Evolutionary conservation across 2,888 invertebrate genomes (phyloP).

Genomic region (Aelia acuminata): DNA sequence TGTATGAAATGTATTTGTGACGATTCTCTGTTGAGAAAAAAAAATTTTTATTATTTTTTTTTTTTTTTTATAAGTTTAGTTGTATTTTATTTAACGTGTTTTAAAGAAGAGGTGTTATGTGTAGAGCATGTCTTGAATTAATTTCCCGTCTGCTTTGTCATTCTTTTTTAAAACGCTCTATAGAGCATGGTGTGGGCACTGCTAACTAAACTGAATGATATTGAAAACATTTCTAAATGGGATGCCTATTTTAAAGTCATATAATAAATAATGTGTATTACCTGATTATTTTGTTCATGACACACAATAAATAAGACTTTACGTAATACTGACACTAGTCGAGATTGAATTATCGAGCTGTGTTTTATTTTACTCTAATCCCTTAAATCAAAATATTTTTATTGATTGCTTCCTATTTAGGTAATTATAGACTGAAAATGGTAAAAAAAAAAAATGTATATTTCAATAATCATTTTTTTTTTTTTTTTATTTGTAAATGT

Average conservation of each 20-base stretch:
- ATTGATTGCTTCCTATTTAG: background rate
- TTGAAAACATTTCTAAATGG: constrained; percentile 11
- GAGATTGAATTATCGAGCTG: constrained; percentile 21
- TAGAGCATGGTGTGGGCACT: constrained; percentile 56
- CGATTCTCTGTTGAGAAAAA: constrained; percentile 27
- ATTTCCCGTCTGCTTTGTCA: constrained; percentile 36
- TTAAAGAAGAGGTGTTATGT: constrained; percentile 33
- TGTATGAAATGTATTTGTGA: constrained; percentile 44
- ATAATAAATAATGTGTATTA: constrained; percentile 57
- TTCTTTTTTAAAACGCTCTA: constrained; percentile 18
- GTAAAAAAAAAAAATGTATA: background rate
- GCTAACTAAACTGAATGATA: constrained; percentile 47
- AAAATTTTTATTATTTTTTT: constrained; percentile 36
- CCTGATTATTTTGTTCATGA: constrained; percentile 62
- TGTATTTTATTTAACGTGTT: constrained; percentile 43
- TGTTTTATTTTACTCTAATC: constrained; percentile 31
- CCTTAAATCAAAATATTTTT: constrained; percentile 19
- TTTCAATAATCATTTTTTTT: too few relatives aligned
- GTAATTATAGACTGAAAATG: background rate
- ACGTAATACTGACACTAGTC: constrained; percentile 62
- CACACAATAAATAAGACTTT: constrained; percentile 64
- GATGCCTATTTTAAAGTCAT: constrained; percentile 50
- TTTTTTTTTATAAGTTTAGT: constrained; percentile 27
- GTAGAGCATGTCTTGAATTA: constrained; percentile 34
- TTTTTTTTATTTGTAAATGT: too few relatives aligned